phyloP scores from a whole-genome alignment of 2,113 vertebrate genomes.

The Platanista minor region DNA sequence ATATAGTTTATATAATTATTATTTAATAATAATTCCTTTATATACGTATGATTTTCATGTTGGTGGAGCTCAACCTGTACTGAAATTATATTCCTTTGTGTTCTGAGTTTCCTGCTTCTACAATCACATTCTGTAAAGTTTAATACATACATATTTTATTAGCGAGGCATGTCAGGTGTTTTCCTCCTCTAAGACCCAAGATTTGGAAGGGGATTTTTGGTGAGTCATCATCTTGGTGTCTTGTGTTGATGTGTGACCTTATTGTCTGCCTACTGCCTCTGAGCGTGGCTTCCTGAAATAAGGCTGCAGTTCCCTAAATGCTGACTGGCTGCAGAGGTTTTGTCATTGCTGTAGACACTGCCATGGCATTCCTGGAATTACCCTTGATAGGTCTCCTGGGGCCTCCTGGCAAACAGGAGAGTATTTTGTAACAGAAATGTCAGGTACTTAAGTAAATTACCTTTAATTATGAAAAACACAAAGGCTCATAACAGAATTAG shows the following conservation, averaged over 20 bases:
- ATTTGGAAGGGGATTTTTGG: conserved; percentile 43
- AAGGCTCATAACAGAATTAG: background rate
- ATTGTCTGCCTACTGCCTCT: background rate
- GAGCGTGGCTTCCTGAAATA: conserved; percentile 42
- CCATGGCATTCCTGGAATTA: background rate
- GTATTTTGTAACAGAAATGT: conserved; percentile 24
- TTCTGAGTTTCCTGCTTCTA: conserved; percentile 22
- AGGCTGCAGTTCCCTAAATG: conserved; percentile 6
- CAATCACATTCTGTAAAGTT: background rate
- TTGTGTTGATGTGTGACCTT: conserved; percentile 4
- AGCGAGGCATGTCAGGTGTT: background rate
- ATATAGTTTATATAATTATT: background rate
- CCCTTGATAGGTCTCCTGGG: background rate
- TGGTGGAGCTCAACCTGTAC: background rate
- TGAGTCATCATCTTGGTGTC: conserved; percentile 37
- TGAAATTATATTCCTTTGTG: background rate
- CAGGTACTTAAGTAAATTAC: conserved; percentile 42
- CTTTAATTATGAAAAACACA: conserved; percentile 60
- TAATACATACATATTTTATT: background rate
- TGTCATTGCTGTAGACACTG: background rate
- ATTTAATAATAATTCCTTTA: background rate
- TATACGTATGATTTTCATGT: background rate
- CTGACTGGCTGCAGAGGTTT: background rate
- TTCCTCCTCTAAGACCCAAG: conserved; percentile 12
- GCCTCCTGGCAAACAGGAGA: background rate